Evolutionary conservation across 2,797 vertebrate genomes (phyloP).

Genomic region (Peromyscus eremicus): DNA sequence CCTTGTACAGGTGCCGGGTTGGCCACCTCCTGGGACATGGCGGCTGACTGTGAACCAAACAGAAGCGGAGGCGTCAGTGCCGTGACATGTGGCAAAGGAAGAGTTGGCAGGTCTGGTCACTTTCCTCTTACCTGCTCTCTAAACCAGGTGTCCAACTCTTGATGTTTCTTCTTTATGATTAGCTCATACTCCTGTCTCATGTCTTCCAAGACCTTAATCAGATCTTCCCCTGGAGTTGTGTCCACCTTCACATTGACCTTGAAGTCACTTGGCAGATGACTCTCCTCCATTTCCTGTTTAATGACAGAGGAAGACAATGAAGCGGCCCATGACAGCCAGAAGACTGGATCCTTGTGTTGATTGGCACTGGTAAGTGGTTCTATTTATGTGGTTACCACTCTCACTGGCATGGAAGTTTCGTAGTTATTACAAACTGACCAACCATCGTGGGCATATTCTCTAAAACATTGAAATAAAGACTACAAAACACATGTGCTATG

Average conservation of each 20-base stretch:
- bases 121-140: conserved; percentile 87
- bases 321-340: background rate
- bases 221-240: conserved; percentile 85
- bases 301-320: conserved; percentile 44
- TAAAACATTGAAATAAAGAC: conserved; percentile 52
- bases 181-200: conserved; percentile 89
- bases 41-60: conserved; percentile 86
- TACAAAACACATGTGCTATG: background rate
- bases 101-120: too few relatives aligned
- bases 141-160: conserved; percentile 88
- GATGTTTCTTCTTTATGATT: conserved; percentile 89
- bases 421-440: background rate
- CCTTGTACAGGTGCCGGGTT: conserved; percentile 90
- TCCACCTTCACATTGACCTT: conserved; percentile 88
- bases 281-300: conserved; percentile 86
- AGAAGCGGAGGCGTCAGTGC: background rate
- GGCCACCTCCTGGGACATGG: conserved; percentile 87
- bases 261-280: conserved; percentile 85
- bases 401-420: background rate
- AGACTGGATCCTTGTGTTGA: background rate
- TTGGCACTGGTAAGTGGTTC: background rate
- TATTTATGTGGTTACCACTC: background rate
- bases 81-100: background rate
- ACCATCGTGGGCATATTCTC: background rate
- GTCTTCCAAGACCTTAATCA: conserved; percentile 87